phyloP scores from a whole-genome alignment of 2,797 vertebrate species.

The Girardinus metallicus region DNA sequence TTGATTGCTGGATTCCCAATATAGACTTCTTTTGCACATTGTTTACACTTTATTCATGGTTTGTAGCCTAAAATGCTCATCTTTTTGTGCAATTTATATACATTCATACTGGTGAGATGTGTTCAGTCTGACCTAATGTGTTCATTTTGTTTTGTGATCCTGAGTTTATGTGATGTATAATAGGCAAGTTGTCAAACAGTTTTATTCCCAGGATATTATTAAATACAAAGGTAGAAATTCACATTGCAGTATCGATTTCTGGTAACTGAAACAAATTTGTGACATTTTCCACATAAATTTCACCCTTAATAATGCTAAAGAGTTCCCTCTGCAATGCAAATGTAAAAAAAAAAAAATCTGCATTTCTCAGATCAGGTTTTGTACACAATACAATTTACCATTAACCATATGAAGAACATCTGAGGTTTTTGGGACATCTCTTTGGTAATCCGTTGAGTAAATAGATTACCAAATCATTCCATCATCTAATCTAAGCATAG shows the following conservation, averaged over 20 bases:
- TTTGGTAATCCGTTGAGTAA: constrained; percentile 30
- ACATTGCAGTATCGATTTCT: constrained; percentile 12
- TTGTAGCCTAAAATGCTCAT: constrained; percentile 34
- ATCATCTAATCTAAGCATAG: constrained; percentile 51
- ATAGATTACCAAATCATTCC: constrained; percentile 32
- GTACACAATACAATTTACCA: constrained; percentile 31
- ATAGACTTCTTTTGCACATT: constrained; percentile 71
- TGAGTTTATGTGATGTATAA: constrained; percentile 43
- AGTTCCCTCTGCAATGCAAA: constrained; percentile 40
- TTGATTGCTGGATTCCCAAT: constrained; percentile 50
- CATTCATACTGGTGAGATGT: constrained; percentile 44
- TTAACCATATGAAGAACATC: constrained; percentile 24
- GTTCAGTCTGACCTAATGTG: constrained; percentile 43
- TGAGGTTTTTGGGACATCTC: constrained; percentile 35
- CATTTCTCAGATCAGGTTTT: constrained; percentile 35
- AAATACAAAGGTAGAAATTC: constrained; percentile 26
- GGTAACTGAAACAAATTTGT: constrained; percentile 6
- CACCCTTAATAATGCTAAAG: constrained; percentile 19
- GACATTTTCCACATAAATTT: constrained; percentile 2
- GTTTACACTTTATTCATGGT: constrained; percentile 62
- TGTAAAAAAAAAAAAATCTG: constrained; percentile 33
- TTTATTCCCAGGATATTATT: constrained; percentile 24
- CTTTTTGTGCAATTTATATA: constrained; percentile 66
- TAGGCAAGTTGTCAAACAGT: constrained; percentile 37
- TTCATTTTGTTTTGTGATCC: constrained; percentile 37